Conservation (phyloP, 2,113 vertebrate species). For the Vicugna pacos region DNA sequence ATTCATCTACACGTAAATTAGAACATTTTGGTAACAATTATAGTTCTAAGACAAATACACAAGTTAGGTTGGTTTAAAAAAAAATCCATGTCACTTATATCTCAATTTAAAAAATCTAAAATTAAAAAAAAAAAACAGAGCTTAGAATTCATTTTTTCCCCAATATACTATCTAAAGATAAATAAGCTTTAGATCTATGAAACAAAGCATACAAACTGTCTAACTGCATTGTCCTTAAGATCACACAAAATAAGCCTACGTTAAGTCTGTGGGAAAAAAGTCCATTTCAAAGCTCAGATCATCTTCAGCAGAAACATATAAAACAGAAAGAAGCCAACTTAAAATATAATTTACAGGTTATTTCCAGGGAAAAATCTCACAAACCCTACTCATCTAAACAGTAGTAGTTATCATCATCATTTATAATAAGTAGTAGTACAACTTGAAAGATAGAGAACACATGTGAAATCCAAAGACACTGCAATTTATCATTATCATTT, state of each 20-base stretch:
- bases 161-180: constrained; percentile 44
- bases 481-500: not conserved
- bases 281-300: constrained; percentile 16
- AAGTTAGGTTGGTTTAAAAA: not conserved
- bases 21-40: constrained; percentile 33
- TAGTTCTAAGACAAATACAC: constrained; percentile 22
- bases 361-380: not conserved
- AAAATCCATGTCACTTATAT: not conserved
- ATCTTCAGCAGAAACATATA: constrained; percentile 46
- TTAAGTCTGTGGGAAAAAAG: constrained; percentile 55
- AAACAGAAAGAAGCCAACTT: constrained; percentile 18
- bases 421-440: not conserved
- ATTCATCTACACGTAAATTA: not conserved
- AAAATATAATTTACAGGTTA: constrained; percentile 23
- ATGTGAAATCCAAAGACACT: not conserved
- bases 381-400: not conserved
- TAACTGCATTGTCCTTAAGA: constrained; percentile 16
- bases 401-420: not conserved
- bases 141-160: not conserved
- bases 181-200: not conserved
- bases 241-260: constrained; percentile 26
- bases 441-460: constrained; percentile 5
- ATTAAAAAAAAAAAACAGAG: not conserved
- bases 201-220: not conserved
- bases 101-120: not conserved